These are phyloP conservation scores for Lithodes maja DNA, from an alignment of 2,888 invertebrate species.

Conservation along the genomic window DNA sequence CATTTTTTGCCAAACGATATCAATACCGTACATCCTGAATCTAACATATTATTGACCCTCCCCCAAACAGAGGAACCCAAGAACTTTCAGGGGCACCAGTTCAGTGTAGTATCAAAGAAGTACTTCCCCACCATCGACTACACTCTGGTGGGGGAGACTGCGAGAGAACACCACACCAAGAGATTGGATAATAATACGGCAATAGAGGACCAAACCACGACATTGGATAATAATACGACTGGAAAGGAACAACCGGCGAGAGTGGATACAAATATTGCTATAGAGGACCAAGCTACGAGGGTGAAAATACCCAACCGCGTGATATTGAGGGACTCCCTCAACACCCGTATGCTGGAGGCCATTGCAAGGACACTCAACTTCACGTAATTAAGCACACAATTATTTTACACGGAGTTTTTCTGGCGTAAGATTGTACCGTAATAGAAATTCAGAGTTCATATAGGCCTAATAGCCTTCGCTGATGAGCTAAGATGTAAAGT, in stretches of 20 bases:
- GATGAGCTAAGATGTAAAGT: no score
- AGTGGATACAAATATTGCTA: no score
- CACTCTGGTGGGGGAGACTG: conserved; percentile 33
- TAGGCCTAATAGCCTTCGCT: no score
- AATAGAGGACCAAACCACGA: no score
- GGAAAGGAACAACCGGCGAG: no score
- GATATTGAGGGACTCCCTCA: conserved; percentile 20
- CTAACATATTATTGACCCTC: not conserved
- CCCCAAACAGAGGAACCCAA: not conserved
- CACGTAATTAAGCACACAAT: conserved; percentile 1
- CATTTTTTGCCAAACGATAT: no score
- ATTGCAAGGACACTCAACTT: conserved; percentile 22
- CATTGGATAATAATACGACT: no score
- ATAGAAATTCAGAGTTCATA: no score
- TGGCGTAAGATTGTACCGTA: no score
- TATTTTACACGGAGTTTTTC: no score
- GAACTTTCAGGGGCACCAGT: conserved; percentile 29
- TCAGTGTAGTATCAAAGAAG: conserved; percentile 19
- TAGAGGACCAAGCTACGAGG: not conserved
- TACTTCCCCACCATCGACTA: conserved; percentile 39
- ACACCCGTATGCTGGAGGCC: conserved; percentile 32
- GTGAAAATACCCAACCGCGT: conserved; percentile 3
- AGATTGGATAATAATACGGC: not conserved
- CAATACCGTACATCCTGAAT: no score
- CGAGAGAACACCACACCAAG: conserved; percentile 19